phyloP scores from a whole-genome alignment of 1,140 invertebrate species.

The Zaprionus inermis region DNA sequence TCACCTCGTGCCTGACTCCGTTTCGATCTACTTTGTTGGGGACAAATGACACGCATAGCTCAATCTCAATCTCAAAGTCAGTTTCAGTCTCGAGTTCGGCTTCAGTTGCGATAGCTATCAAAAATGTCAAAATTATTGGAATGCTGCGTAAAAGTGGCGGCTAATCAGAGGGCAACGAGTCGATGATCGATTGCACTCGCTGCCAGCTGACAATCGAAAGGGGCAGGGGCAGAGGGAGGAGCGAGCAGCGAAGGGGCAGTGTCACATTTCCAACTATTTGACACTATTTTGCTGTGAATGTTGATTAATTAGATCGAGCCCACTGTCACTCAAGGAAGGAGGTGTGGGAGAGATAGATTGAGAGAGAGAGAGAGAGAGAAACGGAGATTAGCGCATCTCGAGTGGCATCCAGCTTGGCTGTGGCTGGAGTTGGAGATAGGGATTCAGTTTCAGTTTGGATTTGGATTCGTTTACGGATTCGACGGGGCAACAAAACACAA shows the following conservation, averaged over 20 bases:
- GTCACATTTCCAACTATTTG: conserved; percentile 27
- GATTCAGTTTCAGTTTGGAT: conserved; percentile 14
- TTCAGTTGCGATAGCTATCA: conserved; percentile 17
- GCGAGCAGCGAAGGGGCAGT: neutral
- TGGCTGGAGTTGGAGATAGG: conserved; percentile 2
- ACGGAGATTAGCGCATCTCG: conserved; percentile 74
- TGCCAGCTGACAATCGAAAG: conserved; percentile 8
- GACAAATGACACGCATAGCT: conserved; percentile 46
- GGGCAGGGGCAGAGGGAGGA: neutral
- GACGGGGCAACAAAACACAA: conserved; percentile 40
- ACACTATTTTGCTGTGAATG: conserved; percentile 67
- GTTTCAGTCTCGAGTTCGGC: too few species aligned
- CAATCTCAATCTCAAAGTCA: conserved; percentile 11
- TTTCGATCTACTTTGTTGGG: conserved; percentile 15
- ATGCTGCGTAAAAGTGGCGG: conserved; percentile 72
- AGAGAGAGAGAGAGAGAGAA: neutral
- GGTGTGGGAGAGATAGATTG: neutral
- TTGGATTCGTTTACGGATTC: neutral
- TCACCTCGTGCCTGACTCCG: neutral
- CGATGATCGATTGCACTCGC: conserved; percentile 69
- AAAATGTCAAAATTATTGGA: conserved; percentile 62
- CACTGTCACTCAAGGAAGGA: too few species aligned
- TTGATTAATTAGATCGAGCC: conserved; percentile 78
- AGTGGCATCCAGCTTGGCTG: conserved; percentile 27
- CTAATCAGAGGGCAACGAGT: conserved; percentile 58